A percentile compares a stretch with the other conserved stretches of the same genome.
Evolutionary conservation across 1,140 invertebrate genomes (phyloP).

Genomic region (Meloidogyne exigua): DNA sequence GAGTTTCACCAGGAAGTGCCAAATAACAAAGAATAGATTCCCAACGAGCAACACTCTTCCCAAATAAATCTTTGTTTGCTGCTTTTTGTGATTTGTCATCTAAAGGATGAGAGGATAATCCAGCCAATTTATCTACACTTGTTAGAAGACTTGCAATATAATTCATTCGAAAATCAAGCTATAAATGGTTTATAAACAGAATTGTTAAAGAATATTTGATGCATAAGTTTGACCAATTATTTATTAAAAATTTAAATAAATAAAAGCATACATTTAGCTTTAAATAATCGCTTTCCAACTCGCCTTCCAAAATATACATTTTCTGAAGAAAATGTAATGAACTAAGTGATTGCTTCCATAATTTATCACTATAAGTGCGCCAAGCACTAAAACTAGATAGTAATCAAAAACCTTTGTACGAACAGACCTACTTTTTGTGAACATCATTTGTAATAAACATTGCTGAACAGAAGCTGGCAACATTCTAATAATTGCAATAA

Average conservation of each 20-base stretch:
- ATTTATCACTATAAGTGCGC: slow-evolving; percentile 4
- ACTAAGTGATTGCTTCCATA: slow-evolving; percentile 8
- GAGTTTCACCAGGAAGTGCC: slow-evolving; percentile 42
- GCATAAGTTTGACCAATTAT: too few species aligned
- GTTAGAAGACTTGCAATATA: slow-evolving; percentile 43
- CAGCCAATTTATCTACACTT: slow-evolving; percentile 23
- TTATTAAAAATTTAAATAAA: too few species aligned
- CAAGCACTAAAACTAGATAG: slow-evolving; percentile 31
- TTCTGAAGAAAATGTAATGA: slow-evolving; percentile 18
- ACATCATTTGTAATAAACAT: slow-evolving; percentile 41
- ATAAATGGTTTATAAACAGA: slow-evolving; percentile 1
- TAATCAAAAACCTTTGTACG: not conserved
- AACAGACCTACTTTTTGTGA: slow-evolving; percentile 15
- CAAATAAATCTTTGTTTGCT: slow-evolving; percentile 36
- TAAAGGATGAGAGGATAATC: slow-evolving; percentile 22
- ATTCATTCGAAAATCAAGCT: slow-evolving; percentile 47
- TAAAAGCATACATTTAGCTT: slow-evolving; percentile 31
- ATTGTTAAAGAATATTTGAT: too few species aligned
- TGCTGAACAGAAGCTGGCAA: slow-evolving; percentile 44
- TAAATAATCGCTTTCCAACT: slow-evolving; percentile 29
- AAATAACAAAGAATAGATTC: slow-evolving; percentile 48
- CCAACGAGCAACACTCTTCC: slow-evolving; percentile 45
- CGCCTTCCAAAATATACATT: slow-evolving; percentile 31
- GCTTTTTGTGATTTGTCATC: slow-evolving; percentile 38
- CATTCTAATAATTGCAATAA: slow-evolving; percentile 47